Evolutionary conservation across 2,797 vertebrate species (phyloP).

Genomic region (Huso huso): DNA sequence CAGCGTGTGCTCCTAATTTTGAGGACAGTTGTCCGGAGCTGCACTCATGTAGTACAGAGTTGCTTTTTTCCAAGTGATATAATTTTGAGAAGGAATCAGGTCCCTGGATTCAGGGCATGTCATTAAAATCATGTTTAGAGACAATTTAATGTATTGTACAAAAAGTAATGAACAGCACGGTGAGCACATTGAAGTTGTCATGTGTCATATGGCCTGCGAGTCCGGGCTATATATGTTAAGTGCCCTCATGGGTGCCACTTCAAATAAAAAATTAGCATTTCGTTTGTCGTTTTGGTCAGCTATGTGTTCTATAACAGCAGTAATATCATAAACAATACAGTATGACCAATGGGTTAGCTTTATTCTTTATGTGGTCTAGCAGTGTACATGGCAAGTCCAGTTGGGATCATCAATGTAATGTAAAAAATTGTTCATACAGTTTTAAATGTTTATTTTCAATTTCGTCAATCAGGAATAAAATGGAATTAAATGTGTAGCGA

Average conservation of each 20-base stretch:
- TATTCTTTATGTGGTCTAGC: too few relatives aligned
- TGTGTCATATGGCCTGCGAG: background rate
- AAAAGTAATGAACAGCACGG: background rate
- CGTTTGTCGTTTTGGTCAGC: background rate
- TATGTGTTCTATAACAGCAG: background rate
- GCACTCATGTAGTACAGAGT: too few relatives aligned
- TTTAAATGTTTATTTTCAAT: constrained; percentile 17
- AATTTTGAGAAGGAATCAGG: background rate
- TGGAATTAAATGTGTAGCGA: background rate
- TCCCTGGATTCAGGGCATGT: background rate
- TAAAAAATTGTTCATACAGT: too few relatives aligned
- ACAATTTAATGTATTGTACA: background rate
- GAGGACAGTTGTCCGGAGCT: too few relatives aligned
- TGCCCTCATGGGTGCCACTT: background rate
- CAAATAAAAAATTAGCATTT: too few relatives aligned
- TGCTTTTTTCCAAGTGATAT: background rate
- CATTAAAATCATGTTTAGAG: background rate
- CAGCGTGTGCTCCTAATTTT: too few relatives aligned
- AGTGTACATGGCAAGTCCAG: too few relatives aligned
- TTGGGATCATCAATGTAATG: too few relatives aligned
- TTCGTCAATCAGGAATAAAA: background rate
- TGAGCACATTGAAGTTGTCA: background rate
- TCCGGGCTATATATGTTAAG: background rate
- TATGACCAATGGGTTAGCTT: too few relatives aligned
- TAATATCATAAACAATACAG: too few relatives aligned